phyloP scores from a whole-genome alignment of 2,888 invertebrate genomes.

The Oegoconia quadripuncta region DNA sequence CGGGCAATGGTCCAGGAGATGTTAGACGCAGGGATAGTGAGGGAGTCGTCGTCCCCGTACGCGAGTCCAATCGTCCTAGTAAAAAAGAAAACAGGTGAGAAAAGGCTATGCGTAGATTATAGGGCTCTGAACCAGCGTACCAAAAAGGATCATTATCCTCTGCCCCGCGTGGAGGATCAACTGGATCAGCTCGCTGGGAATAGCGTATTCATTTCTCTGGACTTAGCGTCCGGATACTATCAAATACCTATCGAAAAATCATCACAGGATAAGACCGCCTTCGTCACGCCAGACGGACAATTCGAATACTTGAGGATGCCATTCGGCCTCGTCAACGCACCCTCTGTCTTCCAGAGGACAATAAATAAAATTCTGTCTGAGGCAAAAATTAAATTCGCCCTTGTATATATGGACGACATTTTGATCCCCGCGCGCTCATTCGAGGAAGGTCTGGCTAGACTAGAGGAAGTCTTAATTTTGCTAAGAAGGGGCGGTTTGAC shows the following conservation, averaged over 20 bases:
- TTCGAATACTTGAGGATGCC: constrained; percentile 43
- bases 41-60: constrained; percentile 23
- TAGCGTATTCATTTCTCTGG: constrained; percentile 14
- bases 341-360: constrained; percentile 38
- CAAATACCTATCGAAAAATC: too few relatives aligned
- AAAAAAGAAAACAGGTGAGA: constrained; percentile 22
- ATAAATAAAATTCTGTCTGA: constrained; percentile 28
- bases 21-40: constrained; percentile 19
- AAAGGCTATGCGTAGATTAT: constrained; percentile 24
- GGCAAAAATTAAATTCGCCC: constrained; percentile 13
- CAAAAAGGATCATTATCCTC: constrained; percentile 20
- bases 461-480: constrained; percentile 3
- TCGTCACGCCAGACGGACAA: constrained; percentile 42
- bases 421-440: constrained; percentile 12
- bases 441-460: constrained; percentile 10
- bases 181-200: constrained; percentile 10
- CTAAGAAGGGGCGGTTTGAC: constrained; percentile 8
- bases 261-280: constrained; percentile 34
- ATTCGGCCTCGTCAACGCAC: constrained; percentile 45
- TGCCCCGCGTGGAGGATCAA: constrained; percentile 10
- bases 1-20: constrained; percentile 20
- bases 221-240: constrained; percentile 21
- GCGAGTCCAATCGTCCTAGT: constrained; percentile 27
- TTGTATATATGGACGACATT: constrained; percentile 21
- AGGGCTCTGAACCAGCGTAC: constrained; percentile 19